Evolutionary conservation across 2,888 invertebrate genomes (phyloP).

Genomic region (Tachina lurida): DNA sequence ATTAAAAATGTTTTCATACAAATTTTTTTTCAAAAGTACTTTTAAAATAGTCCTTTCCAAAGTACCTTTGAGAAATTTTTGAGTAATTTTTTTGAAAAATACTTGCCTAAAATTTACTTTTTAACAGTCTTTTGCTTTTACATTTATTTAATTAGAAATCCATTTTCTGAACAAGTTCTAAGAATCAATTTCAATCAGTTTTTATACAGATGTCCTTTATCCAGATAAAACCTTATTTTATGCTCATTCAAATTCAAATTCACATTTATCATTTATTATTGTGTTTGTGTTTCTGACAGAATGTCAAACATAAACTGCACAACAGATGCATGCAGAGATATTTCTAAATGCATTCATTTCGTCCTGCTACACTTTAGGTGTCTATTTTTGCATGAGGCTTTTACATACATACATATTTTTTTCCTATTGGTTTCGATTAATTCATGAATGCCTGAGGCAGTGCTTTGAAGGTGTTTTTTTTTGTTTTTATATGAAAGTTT

Average conservation of each 20-base stretch:
- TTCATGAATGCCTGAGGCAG: constrained; percentile 14
- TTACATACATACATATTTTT: neutral
- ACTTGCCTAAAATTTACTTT: too few species aligned
- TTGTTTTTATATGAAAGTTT: neutral
- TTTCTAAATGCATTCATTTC: constrained; percentile 33
- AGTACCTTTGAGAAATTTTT: neutral
- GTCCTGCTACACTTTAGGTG: constrained; percentile 39
- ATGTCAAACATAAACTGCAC: constrained; percentile 51
- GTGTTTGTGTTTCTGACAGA: constrained; percentile 52
- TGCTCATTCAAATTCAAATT: neutral
- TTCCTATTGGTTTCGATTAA: neutral
- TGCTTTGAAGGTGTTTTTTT: constrained; percentile 1
- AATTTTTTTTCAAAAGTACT: too few species aligned
- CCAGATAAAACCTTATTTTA: constrained; percentile 7
- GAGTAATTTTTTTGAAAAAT: neutral
- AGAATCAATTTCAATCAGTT: neutral
- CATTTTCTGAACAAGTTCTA: neutral
- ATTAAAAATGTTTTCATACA: too few species aligned
- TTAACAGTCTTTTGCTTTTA: too few species aligned
- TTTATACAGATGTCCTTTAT: neutral
- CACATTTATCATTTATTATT: constrained; percentile 51
- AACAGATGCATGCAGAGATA: constrained; percentile 6
- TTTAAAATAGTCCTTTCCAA: too few species aligned
- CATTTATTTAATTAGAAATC: neutral
- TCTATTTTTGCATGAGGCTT: constrained; percentile 23